These are phyloP conservation scores for Cydia fagiglandana DNA, from an alignment of 1,140 invertebrate species.

Conservation along the genomic window DNA sequence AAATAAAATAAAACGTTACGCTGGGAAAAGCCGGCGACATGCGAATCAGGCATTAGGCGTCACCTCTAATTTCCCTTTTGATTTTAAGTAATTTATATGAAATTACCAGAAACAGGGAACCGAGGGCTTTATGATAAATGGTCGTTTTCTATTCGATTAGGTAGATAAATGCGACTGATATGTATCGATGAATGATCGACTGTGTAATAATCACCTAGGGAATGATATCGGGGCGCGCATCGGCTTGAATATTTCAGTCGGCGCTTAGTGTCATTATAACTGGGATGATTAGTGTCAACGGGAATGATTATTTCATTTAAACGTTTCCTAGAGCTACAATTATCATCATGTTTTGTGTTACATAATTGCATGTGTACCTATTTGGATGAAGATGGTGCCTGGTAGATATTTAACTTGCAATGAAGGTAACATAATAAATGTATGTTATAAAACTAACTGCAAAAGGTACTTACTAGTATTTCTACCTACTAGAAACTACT, in stretches of 20 bases:
- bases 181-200: constrained; percentile 61
- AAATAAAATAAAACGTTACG: constrained; percentile 69
- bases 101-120: constrained; percentile 57
- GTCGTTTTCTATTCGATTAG: constrained; percentile 66
- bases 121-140: constrained; percentile 60
- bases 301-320: constrained; percentile 1
- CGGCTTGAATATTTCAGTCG: constrained; percentile 24
- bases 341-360: neutral
- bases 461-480: too few species aligned
- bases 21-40: constrained; percentile 60
- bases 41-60: constrained; percentile 68
- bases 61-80: constrained; percentile 66
- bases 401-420: too few species aligned
- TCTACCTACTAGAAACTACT: too few species aligned
- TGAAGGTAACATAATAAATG: too few species aligned
- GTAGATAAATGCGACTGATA: constrained; percentile 59
- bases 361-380: neutral
- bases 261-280: constrained; percentile 19
- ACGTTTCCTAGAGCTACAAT: neutral
- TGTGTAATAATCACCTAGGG: constrained; percentile 41
- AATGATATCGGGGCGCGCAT: constrained; percentile 36
- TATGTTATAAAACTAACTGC: too few species aligned
- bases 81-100: constrained; percentile 76
- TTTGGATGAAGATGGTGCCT: too few species aligned
- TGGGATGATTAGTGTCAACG: constrained; percentile 16